Evolutionary conservation across 35 echinoderm and acorn worm genomes (phyloP), one percentile per base, ranked within the genome.

Genomic region (Lytechinus pictus): DNA sequence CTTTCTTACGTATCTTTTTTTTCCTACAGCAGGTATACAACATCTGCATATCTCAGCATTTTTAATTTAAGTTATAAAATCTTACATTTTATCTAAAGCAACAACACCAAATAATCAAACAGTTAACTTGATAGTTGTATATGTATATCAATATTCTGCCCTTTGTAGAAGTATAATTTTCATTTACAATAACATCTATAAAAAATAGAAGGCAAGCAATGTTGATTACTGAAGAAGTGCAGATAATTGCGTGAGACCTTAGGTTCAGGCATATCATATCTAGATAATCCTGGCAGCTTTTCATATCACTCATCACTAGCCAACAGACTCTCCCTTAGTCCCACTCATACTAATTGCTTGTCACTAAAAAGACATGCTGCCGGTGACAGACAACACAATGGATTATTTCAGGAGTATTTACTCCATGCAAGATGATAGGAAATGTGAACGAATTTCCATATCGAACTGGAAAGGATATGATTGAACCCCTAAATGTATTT

Each of bases 271-370:
- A 79, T 79, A n/a, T 79, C 66, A 79, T 79, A 79, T 79, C 66
- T 79, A 6, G 66, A 79, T 79, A 79, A 79, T 79, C 66, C 66
- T 79, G n/a, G 66, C 66, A 79, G 66, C 19, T 79, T 79, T 79
- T 79, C 66, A 19, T 79, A 79, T 79, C 66, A 79, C 66, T 79
- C 66, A 79, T 79, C 66, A 79, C 66, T 79, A 24, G 14, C 66
- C 66, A 14, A 79, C 66, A 79, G 66, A 79, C 66, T 79, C 66
- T 79, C 66, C 66, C 66, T 79, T 79, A 79, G 66, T 79, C 66
- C 66, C 66, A 79, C 66, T 79, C 66, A 79, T 24, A 79, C 66
- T 79, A 79, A 79, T 79, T 79, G 66, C 66, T n/a, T 79, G 66
- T 79, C 66, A 79, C 66, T 24, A 79, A 58, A 79, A 79, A 7